Base-by-base conservation (phyloP, 2,113 vertebrate genomes). In the Carettochelys insculpta region DNA sequence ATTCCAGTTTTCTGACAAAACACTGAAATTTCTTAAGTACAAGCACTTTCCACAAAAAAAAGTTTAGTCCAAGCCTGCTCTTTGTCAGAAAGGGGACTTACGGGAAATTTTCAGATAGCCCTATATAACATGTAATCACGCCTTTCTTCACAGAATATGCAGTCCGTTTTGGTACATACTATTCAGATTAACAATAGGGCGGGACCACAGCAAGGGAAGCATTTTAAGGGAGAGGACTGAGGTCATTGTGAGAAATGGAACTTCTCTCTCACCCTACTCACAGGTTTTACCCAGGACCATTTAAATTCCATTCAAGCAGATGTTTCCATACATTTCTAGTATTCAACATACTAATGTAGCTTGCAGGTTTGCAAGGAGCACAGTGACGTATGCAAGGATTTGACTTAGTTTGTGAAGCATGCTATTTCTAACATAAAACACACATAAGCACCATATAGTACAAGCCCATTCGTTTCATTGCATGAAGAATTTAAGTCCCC, bases 391-490 rank as follows among this genome's bases (percentile, higher is more conserved):
- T n/a, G n/a, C 13, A 77, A 51, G 54, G 78, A 48, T 0, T 0
- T 88, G 53, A 58, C 3, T 50, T 71, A 53, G 14, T 50, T 50
- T 50, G 11, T 50, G 48, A 50, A 50, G 48, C 48, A 50, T 50
- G 48, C 48, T 50, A 50, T 50, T 50, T 50, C 27, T 29, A 3
- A 76, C 20, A 10, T 54, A 50, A 84, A 86, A 71, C n/a, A 12
- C 31, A 16, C 0, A 0, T 0, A n/a, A 56, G 88, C 77, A 80
- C 48, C 11, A 2, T 3, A 4, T 41, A 29, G 41, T 73, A 43
- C 81, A 92, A 41, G 45, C 71, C 38, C 87, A 4, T 79, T 73
- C 54, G 29, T 82, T 90, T 89, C 53, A 48, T 58, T 75, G 47
- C 78, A 53, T 51, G 71, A 53, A 61, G n/a, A 54, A n/a, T 87